These are phyloP conservation scores for Nymphalis c-album DNA, from an alignment of 2,888 invertebrate genomes.

Conservation along the genomic window DNA sequence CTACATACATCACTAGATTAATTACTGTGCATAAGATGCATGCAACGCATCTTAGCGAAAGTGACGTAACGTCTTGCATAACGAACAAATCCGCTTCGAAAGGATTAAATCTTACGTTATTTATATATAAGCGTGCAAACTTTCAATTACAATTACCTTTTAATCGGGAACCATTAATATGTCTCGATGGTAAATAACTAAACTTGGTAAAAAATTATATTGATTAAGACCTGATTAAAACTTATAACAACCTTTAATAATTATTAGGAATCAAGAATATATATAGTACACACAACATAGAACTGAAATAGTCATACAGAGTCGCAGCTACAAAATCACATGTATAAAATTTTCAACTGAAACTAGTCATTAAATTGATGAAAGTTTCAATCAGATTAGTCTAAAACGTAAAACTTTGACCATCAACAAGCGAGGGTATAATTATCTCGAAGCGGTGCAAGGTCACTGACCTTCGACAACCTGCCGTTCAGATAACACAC, in stretches of 20 bases:
- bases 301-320: too few relatives aligned
- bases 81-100: slow-evolving; percentile 18
- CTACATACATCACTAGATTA: slow-evolving; percentile 25
- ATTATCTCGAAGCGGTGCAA: slow-evolving; percentile 47
- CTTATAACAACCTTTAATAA: too few relatives aligned
- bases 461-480: slow-evolving; percentile 64
- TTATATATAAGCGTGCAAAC: slow-evolving; percentile 19
- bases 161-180: background rate
- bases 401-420: slow-evolving; percentile 13
- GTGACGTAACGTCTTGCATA: slow-evolving; percentile 31
- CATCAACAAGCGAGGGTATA: slow-evolving; percentile 23
- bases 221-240: too few relatives aligned
- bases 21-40: slow-evolving; percentile 29
- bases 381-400: slow-evolving; percentile 15
- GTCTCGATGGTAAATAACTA: background rate
- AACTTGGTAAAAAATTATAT: background rate
- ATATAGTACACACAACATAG: too few relatives aligned
- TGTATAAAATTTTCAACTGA: background rate
- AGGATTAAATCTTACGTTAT: slow-evolving; percentile 21
- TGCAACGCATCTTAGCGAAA: slow-evolving; percentile 20
- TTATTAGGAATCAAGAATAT: too few relatives aligned
- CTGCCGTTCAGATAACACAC: slow-evolving; percentile 26
- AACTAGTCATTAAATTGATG: background rate
- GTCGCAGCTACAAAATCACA: too few relatives aligned
- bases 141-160: slow-evolving; percentile 1